These are phyloP conservation scores for Zalophus californianus DNA, from an alignment of 2,797 vertebrate genomes.

Conservation along the genomic window DNA sequence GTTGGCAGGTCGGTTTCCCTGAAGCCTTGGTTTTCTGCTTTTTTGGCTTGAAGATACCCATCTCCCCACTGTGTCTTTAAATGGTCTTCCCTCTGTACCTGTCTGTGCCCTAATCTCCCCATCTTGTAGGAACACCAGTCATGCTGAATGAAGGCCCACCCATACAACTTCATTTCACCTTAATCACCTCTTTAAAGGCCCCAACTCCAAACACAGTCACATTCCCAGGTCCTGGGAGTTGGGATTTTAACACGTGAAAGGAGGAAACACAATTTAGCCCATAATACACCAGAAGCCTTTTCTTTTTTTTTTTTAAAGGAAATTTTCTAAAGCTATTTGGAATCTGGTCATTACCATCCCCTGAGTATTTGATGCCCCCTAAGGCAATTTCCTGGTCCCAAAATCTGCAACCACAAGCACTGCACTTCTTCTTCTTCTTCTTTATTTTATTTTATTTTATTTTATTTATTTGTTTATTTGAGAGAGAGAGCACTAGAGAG, in stretches of 20 bases:
- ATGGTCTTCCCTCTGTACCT: too few relatives aligned
- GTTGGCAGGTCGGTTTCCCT: background rate
- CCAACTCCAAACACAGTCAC: background rate
- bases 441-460: background rate
- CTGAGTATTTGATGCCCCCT: background rate
- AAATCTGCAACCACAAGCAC: background rate
- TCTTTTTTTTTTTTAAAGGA: background rate
- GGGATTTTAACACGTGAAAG: background rate
- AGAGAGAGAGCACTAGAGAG: too few relatives aligned
- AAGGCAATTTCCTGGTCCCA: background rate
- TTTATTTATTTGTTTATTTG: background rate
- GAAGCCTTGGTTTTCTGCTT: background rate
- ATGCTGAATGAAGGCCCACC: background rate
- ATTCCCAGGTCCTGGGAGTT: background rate
- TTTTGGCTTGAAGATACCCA: background rate
- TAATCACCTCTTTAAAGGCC: background rate
- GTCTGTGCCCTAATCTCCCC: background rate
- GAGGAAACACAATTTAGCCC: background rate
- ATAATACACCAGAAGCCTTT: background rate
- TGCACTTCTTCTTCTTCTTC: too few relatives aligned
- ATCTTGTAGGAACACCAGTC: background rate
- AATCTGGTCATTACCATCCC: background rate
- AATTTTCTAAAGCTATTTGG: background rate
- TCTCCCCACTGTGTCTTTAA: background rate
- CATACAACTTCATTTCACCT: background rate